phyloP scores from a whole-genome alignment of 1,140 invertebrate species.

The Drosophila saltans region DNA sequence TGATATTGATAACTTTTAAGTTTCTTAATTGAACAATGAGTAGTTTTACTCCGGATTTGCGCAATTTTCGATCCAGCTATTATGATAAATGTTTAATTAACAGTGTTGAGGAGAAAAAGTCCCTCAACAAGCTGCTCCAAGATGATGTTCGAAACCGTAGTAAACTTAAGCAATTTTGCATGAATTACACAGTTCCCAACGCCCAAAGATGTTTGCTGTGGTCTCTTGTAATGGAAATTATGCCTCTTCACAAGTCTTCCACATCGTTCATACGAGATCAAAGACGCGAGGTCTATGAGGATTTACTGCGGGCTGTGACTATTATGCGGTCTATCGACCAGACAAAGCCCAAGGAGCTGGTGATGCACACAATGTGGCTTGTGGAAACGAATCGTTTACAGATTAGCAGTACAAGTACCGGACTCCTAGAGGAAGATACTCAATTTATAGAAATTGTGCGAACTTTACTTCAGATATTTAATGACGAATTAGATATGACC shows the following conservation, averaged over 20 bases:
- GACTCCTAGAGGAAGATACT: conserved; percentile 84
- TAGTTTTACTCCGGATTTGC: conserved; percentile 85
- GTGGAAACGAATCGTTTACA: conserved; percentile 87
- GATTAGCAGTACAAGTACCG: conserved; percentile 84
- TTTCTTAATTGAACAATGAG: background rate
- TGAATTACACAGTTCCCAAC: conserved; percentile 92
- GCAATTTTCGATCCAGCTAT: conserved; percentile 95
- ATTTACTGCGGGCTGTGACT: conserved; percentile 88
- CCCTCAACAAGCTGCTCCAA: conserved; percentile 94
- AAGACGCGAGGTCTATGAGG: conserved; percentile 89
- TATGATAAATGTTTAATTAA: conserved; percentile 91
- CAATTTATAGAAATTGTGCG: conserved; percentile 87
- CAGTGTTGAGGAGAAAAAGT: conserved; percentile 96
- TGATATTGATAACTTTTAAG: background rate
- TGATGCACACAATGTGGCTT: conserved; percentile 90
- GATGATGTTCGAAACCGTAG: conserved; percentile 92
- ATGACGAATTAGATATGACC: conserved; percentile 87
- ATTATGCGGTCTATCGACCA: conserved; percentile 85
- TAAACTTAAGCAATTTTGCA: conserved; percentile 93
- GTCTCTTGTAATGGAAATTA: conserved; percentile 91
- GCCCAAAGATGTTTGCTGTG: conserved; percentile 92
- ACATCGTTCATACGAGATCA: conserved; percentile 90
- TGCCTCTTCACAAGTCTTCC: conserved; percentile 88
- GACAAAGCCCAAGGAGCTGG: conserved; percentile 84
- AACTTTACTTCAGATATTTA: conserved; percentile 88